Conservation (phyloP, 2,797 vertebrate genomes). For the Gadopsis bispinosus region DNA sequence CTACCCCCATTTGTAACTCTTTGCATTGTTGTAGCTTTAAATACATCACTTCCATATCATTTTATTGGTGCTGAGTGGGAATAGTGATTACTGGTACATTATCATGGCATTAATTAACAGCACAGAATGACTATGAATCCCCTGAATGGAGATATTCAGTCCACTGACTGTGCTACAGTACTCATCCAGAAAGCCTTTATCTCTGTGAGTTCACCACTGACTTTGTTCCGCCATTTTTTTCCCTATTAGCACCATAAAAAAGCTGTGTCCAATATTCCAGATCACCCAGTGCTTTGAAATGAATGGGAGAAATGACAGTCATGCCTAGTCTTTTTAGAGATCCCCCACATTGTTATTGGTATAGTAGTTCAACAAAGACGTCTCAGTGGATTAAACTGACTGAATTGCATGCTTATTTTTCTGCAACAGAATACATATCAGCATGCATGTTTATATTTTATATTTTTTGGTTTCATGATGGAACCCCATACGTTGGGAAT, state of each 20-base stretch:
- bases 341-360: background rate
- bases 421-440: background rate
- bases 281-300: conserved; percentile 40
- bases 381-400: conserved; percentile 4
- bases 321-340: conserved; percentile 27
- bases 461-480: background rate
- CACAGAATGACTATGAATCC: conserved; percentile 25
- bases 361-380: conserved; percentile 1
- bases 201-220: conserved; percentile 51
- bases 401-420: conserved; percentile 5
- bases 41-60: background rate
- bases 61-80: conserved; percentile 17
- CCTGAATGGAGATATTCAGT: conserved; percentile 41
- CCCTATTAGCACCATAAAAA: conserved; percentile 16
- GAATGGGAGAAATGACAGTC: conserved; percentile 41
- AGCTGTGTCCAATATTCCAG: conserved; percentile 23
- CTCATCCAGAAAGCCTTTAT: conserved; percentile 56
- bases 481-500: background rate
- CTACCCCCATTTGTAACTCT: conserved; percentile 12
- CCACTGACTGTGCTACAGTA: conserved; percentile 18
- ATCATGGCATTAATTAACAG: conserved; percentile 57
- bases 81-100: conserved; percentile 42
- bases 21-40: conserved; percentile 5
- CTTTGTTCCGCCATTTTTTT: conserved; percentile 50
- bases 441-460: background rate